Conservation (phyloP, 2,797 vertebrate species). For the Poecilia velifera region DNA sequence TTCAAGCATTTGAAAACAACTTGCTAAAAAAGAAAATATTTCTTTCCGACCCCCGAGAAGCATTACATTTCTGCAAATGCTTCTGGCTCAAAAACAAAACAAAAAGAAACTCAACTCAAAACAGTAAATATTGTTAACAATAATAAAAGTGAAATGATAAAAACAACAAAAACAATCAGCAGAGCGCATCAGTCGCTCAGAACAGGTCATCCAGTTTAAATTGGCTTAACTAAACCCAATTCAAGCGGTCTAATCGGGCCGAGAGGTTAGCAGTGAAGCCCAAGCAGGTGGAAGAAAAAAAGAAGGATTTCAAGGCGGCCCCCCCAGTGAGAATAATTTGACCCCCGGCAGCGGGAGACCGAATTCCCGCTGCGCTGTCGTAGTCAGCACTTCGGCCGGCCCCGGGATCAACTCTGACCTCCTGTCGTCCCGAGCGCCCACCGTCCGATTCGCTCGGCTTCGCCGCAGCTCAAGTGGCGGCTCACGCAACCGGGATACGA, state of each 20-base stretch:
- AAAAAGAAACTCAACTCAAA: not conserved
- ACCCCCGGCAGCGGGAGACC: conserved; percentile 42
- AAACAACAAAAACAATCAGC: not conserved
- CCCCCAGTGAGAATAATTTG: conserved; percentile 56
- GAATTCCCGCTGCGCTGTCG: conserved; percentile 28
- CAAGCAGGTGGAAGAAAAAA: not conserved
- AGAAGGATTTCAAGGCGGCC: conserved; percentile 4
- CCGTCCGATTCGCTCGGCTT: conserved; percentile 32
- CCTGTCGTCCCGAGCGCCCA: conserved; percentile 19
- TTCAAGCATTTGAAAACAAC: not conserved
- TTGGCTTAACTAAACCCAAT: conserved; percentile 23
- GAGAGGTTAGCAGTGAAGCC: not conserved
- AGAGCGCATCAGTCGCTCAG: not conserved
- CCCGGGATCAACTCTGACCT: conserved; percentile 49
- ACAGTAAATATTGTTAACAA: not conserved
- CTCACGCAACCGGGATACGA: conserved; percentile 16
- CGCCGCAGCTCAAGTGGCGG: not conserved
- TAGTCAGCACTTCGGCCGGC: conserved; percentile 37
- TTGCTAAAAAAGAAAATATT: not conserved
- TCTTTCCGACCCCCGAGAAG: not conserved
- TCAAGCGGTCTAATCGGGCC: conserved; percentile 19
- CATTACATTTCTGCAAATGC: not conserved
- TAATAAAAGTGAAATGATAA: not conserved
- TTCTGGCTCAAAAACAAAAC: not conserved
- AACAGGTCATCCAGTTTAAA: conserved; percentile 19